Conservation (phyloP, 2,797 vertebrate species). For the Philypnodon macrostomus region DNA sequence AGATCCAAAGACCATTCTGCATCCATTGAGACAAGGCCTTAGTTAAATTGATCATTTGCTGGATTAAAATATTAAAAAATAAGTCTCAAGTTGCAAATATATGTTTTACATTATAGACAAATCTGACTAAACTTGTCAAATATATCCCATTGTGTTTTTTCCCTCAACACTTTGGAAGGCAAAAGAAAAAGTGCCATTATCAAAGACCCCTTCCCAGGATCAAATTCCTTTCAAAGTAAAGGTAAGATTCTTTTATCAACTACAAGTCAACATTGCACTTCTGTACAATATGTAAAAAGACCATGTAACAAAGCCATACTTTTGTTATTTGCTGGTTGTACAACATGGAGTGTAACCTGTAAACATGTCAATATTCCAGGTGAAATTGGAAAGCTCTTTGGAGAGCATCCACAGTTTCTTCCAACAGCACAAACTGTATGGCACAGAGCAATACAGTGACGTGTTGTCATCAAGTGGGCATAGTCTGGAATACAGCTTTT, state of each 20-base stretch:
- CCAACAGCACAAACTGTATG: slow-evolving; percentile 22
- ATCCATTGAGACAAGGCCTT: slow-evolving; percentile 82
- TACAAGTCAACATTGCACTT: slow-evolving; percentile 46
- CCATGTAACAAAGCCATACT: slow-evolving; percentile 46
- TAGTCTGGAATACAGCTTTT: slow-evolving; percentile 36
- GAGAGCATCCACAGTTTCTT: slow-evolving; percentile 36
- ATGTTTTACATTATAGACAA: slow-evolving; percentile 92
- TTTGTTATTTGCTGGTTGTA: slow-evolving; percentile 67
- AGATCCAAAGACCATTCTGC: slow-evolving; percentile 77
- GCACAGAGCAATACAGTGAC: slow-evolving; percentile 17
- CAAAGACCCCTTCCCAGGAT: slow-evolving; percentile 55
- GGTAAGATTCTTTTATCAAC: slow-evolving; percentile 31
- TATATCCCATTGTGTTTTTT: slow-evolving; percentile 69
- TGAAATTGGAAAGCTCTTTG: slow-evolving; percentile 18
- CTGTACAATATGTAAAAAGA: slow-evolving; percentile 64
- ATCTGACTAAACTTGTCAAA: slow-evolving; percentile 77
- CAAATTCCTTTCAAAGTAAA: slow-evolving; percentile 38
- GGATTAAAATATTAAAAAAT: slow-evolving; percentile 97
- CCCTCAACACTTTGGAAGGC: slow-evolving; percentile 80
- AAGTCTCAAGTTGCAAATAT: slow-evolving; percentile 91
- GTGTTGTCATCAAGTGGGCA: slow-evolving; percentile 48
- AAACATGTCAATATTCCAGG: slow-evolving; percentile 35
- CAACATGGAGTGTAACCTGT: slow-evolving; percentile 34
- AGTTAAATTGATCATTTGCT: slow-evolving; percentile 83
- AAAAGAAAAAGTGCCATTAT: slow-evolving; percentile 75